Evolutionary conservation across 2,113 vertebrate species (phyloP).

Genomic region (Carassius gibelio): DNA sequence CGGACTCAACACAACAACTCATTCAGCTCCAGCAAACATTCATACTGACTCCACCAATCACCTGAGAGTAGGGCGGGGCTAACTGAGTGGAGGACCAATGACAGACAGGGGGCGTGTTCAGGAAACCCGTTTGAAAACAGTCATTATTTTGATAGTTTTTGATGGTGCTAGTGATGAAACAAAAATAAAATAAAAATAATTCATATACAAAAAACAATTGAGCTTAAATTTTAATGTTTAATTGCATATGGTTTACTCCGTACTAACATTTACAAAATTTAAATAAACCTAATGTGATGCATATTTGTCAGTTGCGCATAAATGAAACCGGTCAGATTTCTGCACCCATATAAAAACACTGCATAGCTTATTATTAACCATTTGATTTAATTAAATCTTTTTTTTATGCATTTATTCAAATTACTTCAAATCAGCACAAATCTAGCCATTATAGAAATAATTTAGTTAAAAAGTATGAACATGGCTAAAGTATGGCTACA

Average conservation of each 20-base stretch:
- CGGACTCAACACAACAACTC: background rate
- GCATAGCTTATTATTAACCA: background rate
- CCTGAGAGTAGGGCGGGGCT: background rate
- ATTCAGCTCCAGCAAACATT: slow-evolving; percentile 6
- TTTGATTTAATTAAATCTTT: background rate
- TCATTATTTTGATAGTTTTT: background rate
- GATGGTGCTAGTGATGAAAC: background rate
- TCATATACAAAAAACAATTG: too few relatives aligned
- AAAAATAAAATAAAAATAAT: too few relatives aligned
- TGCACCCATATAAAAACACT: background rate
- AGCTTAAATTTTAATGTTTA: too few relatives aligned
- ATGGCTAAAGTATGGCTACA: background rate
- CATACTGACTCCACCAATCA: background rate
- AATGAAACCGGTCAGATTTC: background rate
- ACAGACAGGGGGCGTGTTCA: background rate
- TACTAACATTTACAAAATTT: background rate
- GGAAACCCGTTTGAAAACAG: background rate
- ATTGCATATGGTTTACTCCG: background rate
- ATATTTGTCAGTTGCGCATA: background rate
- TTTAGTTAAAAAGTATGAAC: too few relatives aligned
- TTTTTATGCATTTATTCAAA: too few relatives aligned
- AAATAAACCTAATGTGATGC: too few relatives aligned
- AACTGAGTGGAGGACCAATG: background rate
- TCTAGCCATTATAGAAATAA: too few relatives aligned
- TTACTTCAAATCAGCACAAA: background rate